phyloP scores from a whole-genome alignment of 2,113 vertebrate species.

The Todiramphus saurophagus region DNA sequence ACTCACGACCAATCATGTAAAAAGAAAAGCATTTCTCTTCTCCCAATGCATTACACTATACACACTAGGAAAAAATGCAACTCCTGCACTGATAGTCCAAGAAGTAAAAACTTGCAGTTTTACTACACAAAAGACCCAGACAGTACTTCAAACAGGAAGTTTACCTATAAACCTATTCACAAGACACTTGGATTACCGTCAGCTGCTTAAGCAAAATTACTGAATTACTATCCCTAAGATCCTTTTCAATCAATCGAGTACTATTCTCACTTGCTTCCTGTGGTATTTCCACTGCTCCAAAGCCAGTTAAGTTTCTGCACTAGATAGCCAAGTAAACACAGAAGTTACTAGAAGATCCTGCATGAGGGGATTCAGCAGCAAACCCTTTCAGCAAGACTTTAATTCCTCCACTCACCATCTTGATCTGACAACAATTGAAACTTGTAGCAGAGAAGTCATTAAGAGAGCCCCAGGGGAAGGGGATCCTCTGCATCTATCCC shows the following conservation, averaged over 20 bases:
- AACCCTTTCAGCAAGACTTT: neutral
- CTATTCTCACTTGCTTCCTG: neutral
- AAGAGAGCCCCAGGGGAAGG: neutral
- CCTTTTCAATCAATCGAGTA: neutral
- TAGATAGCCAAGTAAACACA: neutral
- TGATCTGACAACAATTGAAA: slow-evolving; percentile 39
- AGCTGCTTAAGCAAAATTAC: neutral
- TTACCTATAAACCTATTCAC: neutral
- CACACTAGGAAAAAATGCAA: neutral
- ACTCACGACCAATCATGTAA: neutral
- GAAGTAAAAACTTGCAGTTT: neutral
- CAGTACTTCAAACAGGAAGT: neutral
- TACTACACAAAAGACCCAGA: neutral
- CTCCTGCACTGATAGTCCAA: neutral
- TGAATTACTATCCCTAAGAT: neutral
- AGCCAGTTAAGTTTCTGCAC: neutral
- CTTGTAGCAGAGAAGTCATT: neutral
- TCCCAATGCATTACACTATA: neutral
- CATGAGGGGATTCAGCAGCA: neutral
- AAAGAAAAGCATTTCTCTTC: neutral
- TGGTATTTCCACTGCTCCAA: neutral
- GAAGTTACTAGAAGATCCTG: neutral
- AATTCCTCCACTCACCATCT: neutral
- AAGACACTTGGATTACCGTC: neutral
- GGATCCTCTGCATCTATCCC: neutral